Evolutionary conservation across 1,140 invertebrate species (phyloP), one percentile per base, ranked within the genome.

Genomic region (Ruditapes philippinarum): DNA sequence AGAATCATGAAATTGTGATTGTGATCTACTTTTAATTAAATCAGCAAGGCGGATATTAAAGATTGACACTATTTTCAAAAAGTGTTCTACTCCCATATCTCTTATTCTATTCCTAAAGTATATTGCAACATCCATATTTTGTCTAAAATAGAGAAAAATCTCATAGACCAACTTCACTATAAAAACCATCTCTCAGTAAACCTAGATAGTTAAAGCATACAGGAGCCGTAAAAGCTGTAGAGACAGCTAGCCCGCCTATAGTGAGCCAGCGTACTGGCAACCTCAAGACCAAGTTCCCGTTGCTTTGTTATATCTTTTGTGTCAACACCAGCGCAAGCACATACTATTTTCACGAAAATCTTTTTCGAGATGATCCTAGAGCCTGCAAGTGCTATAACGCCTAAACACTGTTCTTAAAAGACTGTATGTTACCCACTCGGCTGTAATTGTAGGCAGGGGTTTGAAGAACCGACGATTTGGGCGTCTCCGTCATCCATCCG

Each of bases 301-400:
- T 89, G 87, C 45, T 51, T 82, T 42, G 62, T 62, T 19, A 82
- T 89, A 36, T 89, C 87, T 38, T 89, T 74, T 28, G 68, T 83
- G 25, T 89, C 87, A 28, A 89, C 87, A 54, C 87, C 87, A 22
- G 79, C 87, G 73, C 62, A 89, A 17, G 9, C 0, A 49, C 87
- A 89, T 38, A 89, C 87, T 0, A 89, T 36, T 73, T 82, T 89
- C 62, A 89, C 36, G 31, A 74, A 89, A 25, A 89, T 74, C 79
- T 60, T 89, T 73, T 89, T 89, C 11, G 70, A 38, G 19, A 89
- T 31, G 22, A 89, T 62, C 68, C 87, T 70, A 11, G 80, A 89
- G 1, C 28, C 49, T 22, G 45, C 79, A 4, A 89, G 79, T 1
- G 65, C 70, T 14, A 42, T 36, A 38, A 89, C 70, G 5, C 87